These are phyloP conservation scores for Myrmecophaga tridactyla DNA, from an alignment of 2,113 vertebrate species.

Conservation along the genomic window DNA sequence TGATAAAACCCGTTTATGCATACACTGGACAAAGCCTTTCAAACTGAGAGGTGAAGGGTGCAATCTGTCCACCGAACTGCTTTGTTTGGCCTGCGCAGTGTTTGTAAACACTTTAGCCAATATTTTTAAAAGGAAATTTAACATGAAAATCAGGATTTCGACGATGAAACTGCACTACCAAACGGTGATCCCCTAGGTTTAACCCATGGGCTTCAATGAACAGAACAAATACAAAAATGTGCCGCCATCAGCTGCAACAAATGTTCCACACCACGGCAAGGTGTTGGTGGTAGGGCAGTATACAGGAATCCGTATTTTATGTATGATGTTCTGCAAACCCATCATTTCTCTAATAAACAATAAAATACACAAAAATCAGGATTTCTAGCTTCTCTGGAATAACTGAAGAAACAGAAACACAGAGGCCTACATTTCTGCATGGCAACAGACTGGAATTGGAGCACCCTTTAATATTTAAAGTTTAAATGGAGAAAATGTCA, in stretches of 20 bases:
- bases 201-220: too few relatives aligned
- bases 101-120: not conserved
- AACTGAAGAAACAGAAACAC: not conserved
- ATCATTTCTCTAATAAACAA: too few relatives aligned
- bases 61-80: not conserved
- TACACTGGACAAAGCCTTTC: not conserved
- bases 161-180: too few relatives aligned
- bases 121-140: not conserved
- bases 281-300: too few relatives aligned
- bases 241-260: too few relatives aligned
- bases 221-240: too few relatives aligned
- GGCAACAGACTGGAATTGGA: not conserved
- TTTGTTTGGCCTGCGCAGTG: not conserved
- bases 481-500: conserved; percentile 1
- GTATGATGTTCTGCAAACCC: too few relatives aligned
- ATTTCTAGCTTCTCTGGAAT: not conserved
- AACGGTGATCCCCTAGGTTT: too few relatives aligned
- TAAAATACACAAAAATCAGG: not conserved
- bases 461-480: not conserved
- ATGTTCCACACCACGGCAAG: too few relatives aligned
- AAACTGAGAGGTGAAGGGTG: not conserved
- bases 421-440: not conserved
- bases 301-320: too few relatives aligned
- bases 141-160: not conserved
- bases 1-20: not conserved